Base-by-base conservation (phyloP, 2,888 invertebrate species). In the Chrysodeixis includens region DNA sequence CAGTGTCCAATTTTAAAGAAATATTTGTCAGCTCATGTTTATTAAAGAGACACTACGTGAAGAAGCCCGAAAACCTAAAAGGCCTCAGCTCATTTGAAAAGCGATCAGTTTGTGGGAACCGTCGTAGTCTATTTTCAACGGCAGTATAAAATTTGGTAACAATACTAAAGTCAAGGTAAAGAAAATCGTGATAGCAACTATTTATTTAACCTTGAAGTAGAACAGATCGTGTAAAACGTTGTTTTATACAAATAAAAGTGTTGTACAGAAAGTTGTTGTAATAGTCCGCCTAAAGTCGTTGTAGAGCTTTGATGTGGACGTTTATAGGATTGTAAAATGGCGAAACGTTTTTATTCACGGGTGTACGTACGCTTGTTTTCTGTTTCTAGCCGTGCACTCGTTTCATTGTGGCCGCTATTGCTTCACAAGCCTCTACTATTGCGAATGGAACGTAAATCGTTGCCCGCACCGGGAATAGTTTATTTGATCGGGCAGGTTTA, bases 251-350 rank as follows among this genome's bases (percentile, higher is more conserved):
- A 71, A 73, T 70, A 78, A 72, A 74, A 78, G 62, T 55, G 61
- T n/a, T 71, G 60, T 74, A 64, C 67, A 62, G 73, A 83, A 79
- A 74, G 67, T 71, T 67, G 57, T 60, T 56, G 65, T 78, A 69
- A 78, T 77, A 66, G 69, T 52, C n/a, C 56, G 65, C 8, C 75
- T 76, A 71, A 73, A 83, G 74, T 72, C 79, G 81, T 84, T 82
- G 71, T 71, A 78, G 66, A 60, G 62, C 84, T 88, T 90, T 88
- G 87, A 89, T 90, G 86, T 87, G 67, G 83, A 83, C 83, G 78
- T 90, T 90, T 86, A 90, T 88, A 78, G 83, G 82, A 80, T 81
- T 86, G 87, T 90, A 88, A 90, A 90, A 84, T 79, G 75, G 83
- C 76, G 76, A 74, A 87, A 89, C 83, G 83, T 87, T 90, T 90